Conservation (phyloP, 2,888 invertebrate species). For the Polyommatus icarus region DNA sequence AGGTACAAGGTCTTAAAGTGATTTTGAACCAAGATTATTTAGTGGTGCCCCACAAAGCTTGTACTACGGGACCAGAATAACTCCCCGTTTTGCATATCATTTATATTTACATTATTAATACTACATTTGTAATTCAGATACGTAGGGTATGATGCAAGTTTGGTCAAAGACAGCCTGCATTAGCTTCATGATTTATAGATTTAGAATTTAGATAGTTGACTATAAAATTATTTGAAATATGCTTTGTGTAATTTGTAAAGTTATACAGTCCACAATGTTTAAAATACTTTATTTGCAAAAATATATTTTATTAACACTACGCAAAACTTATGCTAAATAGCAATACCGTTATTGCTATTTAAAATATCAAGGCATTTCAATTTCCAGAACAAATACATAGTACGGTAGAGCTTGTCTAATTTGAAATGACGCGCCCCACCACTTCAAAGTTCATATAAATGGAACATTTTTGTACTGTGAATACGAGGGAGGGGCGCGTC, state of each 20-base stretch:
- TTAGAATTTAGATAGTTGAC: neutral
- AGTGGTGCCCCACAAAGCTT: slow-evolving; percentile 23
- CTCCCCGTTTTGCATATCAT: slow-evolving; percentile 22
- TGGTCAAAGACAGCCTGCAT: slow-evolving; percentile 18
- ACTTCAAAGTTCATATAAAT: too few relatives aligned
- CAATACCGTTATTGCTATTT: neutral
- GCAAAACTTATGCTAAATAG: neutral
- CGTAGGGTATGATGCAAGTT: slow-evolving; percentile 5
- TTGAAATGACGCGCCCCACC: too few relatives aligned
- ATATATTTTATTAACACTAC: neutral
- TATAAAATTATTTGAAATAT: neutral
- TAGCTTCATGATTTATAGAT: neutral
- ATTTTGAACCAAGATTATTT: slow-evolving; percentile 23
- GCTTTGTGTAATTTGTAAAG: neutral
- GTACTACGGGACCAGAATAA: slow-evolving; percentile 4
- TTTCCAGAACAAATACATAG: too few relatives aligned
- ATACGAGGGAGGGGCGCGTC: too few relatives aligned
- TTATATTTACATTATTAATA: slow-evolving; percentile 31
- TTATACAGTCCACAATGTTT: too few relatives aligned
- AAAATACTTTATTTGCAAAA: neutral
- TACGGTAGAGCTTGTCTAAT: too few relatives aligned
- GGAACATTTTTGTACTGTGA: too few relatives aligned
- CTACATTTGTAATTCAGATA: slow-evolving; percentile 29
- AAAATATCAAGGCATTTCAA: neutral
- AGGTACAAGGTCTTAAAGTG: slow-evolving; percentile 11